A percentile compares a stretch with the other conserved stretches of the same genome.
Conservation (phyloP, 2,888 invertebrate species). For the Laspeyria flexula region DNA sequence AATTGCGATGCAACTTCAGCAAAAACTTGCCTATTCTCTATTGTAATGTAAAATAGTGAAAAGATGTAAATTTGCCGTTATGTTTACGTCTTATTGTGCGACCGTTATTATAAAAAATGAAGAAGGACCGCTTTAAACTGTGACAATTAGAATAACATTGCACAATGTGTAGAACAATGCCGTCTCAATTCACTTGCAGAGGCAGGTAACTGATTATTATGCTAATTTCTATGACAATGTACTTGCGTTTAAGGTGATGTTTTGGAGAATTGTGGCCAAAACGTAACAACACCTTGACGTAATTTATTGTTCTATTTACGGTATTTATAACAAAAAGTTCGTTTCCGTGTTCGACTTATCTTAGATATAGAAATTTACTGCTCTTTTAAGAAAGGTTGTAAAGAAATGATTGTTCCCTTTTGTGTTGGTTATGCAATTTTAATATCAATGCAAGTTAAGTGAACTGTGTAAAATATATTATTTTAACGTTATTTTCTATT, state of each 20-base stretch:
- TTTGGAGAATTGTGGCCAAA: conserved; percentile 81
- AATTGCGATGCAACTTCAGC: conserved; percentile 46
- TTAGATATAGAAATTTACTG: conserved; percentile 74
- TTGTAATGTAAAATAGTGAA: conserved; percentile 72
- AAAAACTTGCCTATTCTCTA: conserved; percentile 62
- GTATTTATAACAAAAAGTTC: conserved; percentile 79
- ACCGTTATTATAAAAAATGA: conserved; percentile 76
- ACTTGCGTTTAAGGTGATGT: conserved; percentile 68
- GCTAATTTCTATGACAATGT: conserved; percentile 76
- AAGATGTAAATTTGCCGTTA: conserved; percentile 80
- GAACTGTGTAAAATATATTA: background rate
- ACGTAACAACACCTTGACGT: conserved; percentile 79
- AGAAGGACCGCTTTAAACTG: conserved; percentile 58
- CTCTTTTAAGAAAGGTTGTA: conserved; percentile 40
- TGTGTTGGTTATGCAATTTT: conserved; percentile 16
- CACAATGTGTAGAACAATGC: conserved; percentile 70
- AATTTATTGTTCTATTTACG: conserved; percentile 79
- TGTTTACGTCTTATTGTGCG: conserved; percentile 68
- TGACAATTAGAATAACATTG: conserved; percentile 63
- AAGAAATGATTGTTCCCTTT: conserved; percentile 30
- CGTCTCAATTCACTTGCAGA: conserved; percentile 76
- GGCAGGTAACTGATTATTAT: conserved; percentile 83
- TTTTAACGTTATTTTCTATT: background rate
- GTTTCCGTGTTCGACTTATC: conserved; percentile 83
- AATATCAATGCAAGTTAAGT: conserved; percentile 24